Percentiles rank a stretch among this genome's conserved stretches.
phyloP scores from a whole-genome alignment of 2,888 invertebrate genomes.

The Hermaeophaga mercurialis region DNA sequence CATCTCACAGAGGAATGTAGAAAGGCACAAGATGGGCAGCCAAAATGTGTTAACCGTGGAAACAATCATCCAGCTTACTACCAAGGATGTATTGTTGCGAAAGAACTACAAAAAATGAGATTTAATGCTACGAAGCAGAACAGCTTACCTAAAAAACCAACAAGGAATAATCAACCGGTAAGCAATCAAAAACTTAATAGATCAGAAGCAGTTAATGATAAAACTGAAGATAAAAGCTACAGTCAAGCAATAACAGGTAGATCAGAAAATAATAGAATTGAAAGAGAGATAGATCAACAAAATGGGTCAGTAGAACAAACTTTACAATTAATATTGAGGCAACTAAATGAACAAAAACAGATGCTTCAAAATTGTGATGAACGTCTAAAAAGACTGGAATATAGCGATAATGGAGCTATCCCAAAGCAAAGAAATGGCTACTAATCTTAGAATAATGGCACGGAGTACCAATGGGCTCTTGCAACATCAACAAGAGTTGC shows the following conservation, averaged over 20 bases:
- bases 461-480: not conserved
- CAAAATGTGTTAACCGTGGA: not conserved
- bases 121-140: not conserved
- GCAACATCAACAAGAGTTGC: not conserved
- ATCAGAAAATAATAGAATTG: not conserved
- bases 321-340: not conserved
- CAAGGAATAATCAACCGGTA: not conserved
- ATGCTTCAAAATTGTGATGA: not conserved
- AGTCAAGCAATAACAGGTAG: not conserved
- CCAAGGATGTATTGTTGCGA: not conserved
- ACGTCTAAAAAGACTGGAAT: not conserved
- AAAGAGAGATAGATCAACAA: not conserved
- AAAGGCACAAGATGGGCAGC: not conserved
- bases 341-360: not conserved
- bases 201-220: not conserved
- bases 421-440: not conserved
- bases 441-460: not conserved
- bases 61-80: not conserved
- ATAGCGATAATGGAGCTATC: not conserved
- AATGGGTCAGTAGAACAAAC: not conserved
- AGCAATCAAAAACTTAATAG: not conserved
- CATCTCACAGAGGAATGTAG: not conserved
- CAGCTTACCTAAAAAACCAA: not conserved
- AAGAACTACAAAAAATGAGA: not conserved
- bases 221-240: not conserved